A percentile compares a stretch with the other conserved stretches of the same genome.
These are phyloP conservation scores for Odiellus spinosus DNA, from an alignment of 2,888 invertebrate genomes.

Conservation along the genomic window DNA sequence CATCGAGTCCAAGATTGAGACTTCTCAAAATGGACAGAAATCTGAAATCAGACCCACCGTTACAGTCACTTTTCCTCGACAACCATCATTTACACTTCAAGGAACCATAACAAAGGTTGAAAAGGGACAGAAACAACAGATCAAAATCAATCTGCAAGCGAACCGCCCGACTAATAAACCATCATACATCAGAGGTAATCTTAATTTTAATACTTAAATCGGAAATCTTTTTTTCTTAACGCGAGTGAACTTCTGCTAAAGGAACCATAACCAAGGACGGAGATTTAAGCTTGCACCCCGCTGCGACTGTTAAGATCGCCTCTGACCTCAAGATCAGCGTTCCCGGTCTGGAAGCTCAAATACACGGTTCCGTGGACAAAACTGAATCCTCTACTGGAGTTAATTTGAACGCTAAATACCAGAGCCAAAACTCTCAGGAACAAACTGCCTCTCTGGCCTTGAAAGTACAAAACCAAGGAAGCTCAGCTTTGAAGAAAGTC, in stretches of 20 bases:
- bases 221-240: neutral
- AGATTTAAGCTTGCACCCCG: constrained; percentile 1
- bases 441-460: constrained; percentile 1
- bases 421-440: neutral
- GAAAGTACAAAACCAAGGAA: constrained; percentile 5
- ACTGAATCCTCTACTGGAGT: no score
- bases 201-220: neutral
- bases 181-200: constrained; percentile 8
- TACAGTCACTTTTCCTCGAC: neutral
- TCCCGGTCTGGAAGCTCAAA: neutral
- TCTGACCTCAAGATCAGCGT: constrained; percentile 1
- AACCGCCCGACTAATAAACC: constrained; percentile 9
- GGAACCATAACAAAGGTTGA: constrained; percentile 5
- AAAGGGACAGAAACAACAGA: constrained; percentile 11
- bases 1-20: neutral
- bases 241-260: neutral
- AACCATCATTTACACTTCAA: constrained; percentile 6
- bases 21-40: constrained; percentile 1
- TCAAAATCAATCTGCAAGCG: constrained; percentile 9
- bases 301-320: constrained; percentile 9
- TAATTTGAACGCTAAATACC: constrained; percentile 1
- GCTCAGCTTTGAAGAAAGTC: constrained; percentile 9
- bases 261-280: constrained; percentile 12
- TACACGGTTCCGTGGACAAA: constrained; percentile 6
- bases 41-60: constrained; percentile 7